Percentiles rank a stretch among this genome's conserved stretches.
phyloP scores from a whole-genome alignment of 2,797 vertebrate genomes.

The Epinephelus coioides region DNA sequence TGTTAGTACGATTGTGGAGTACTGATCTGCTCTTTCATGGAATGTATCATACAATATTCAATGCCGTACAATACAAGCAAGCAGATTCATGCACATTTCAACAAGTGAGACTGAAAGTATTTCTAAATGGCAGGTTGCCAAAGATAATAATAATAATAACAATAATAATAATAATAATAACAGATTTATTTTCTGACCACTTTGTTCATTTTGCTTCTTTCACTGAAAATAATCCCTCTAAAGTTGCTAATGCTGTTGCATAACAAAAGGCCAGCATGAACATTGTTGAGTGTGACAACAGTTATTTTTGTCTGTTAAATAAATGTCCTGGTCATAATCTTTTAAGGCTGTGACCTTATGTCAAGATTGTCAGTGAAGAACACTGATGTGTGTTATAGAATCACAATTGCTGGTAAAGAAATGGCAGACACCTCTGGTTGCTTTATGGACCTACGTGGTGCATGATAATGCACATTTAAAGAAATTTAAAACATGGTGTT shows the following conservation, averaged over 20 bases:
- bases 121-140: slow-evolving; percentile 29
- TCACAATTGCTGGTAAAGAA: neutral
- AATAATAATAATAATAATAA: slow-evolving; percentile 3
- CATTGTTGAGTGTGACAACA: slow-evolving; percentile 2
- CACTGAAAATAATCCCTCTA: slow-evolving; percentile 38
- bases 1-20: neutral
- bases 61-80: neutral
- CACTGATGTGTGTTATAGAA: neutral
- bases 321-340: neutral
- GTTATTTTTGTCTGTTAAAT: slow-evolving; percentile 29
- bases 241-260: slow-evolving; percentile 47
- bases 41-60: neutral
- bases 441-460: neutral
- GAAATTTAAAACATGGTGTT: neutral
- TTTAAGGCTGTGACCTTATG: neutral
- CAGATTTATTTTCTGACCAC: slow-evolving; percentile 31
- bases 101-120: slow-evolving; percentile 11
- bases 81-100: slow-evolving; percentile 4
- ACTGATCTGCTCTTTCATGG: neutral
- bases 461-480: neutral
- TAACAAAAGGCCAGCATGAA: slow-evolving; percentile 34
- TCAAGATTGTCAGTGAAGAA: neutral
- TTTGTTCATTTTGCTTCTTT: slow-evolving; percentile 49
- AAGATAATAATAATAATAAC: neutral
- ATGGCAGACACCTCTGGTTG: no score